Evolutionary conservation across 92 coral and sea anemone genomes (phyloP).

Genomic region (Metridium senile): DNA sequence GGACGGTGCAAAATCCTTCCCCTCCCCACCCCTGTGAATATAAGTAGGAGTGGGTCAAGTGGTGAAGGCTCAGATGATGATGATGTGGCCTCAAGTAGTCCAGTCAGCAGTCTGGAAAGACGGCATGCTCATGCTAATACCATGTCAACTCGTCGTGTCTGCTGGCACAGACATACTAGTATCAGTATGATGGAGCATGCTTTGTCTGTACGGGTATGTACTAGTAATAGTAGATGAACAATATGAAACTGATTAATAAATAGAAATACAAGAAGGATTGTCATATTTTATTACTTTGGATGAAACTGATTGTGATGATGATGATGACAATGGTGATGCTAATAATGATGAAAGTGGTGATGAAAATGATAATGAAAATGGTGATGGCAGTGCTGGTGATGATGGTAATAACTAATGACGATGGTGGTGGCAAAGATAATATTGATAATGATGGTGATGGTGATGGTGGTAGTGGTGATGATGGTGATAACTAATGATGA

Average conservation of each 20-base stretch:
- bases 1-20: conserved; percentile 76
- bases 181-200: conserved; percentile 93
- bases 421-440: too few species aligned
- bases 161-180: conserved; percentile 99
- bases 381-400: too few species aligned
- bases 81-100: conserved; percentile 53
- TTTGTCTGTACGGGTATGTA: conserved; percentile 90
- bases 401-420: too few species aligned
- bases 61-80: conserved; percentile 92
- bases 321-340: too few species aligned
- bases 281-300: too few species aligned
- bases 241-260: too few species aligned
- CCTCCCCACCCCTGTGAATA: conserved; percentile 82
- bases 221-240: not conserved
- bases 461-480: too few species aligned
- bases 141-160: conserved; percentile 97
- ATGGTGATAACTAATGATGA: not conserved
- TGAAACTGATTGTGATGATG: too few species aligned
- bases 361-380: too few species aligned
- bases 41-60: conserved; percentile 53
- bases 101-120: conserved; percentile 85
- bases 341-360: too few species aligned
- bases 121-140: conserved; percentile 98
- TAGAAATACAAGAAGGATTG: too few species aligned
- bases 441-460: too few species aligned